Evolutionary conservation across 2,888 invertebrate genomes (phyloP).

Genomic region (Diaprepes abbreviatus): DNA sequence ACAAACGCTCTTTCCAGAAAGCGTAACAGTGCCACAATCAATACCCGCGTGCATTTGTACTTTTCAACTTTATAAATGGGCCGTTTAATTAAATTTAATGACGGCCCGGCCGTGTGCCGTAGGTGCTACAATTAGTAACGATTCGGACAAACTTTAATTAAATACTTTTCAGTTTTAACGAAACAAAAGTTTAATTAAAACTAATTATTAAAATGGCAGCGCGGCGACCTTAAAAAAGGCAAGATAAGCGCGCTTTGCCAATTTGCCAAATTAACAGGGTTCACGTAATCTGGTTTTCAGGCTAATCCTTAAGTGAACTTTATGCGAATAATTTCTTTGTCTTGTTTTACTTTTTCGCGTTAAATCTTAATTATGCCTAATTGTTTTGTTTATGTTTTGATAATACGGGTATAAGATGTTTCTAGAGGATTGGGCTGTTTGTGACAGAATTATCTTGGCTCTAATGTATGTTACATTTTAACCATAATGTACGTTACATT

Average conservation of each 20-base stretch:
- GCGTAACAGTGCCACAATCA: conserved; percentile 24
- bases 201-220: conserved; percentile 26
- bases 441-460: too few species aligned
- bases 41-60: conserved; percentile 34
- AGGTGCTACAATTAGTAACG: conserved; percentile 39
- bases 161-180: conserved; percentile 31
- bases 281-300: conserved; percentile 13
- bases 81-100: conserved; percentile 37
- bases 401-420: neutral
- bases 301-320: conserved; percentile 10
- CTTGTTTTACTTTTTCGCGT: neutral
- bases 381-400: conserved; percentile 3
- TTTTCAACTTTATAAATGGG: conserved; percentile 34
- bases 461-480: too few species aligned
- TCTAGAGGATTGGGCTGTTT: too few species aligned
- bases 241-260: conserved; percentile 7
- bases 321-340: conserved; percentile 10
- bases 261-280: conserved; percentile 22
- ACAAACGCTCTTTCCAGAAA: conserved; percentile 2
- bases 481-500: too few species aligned
- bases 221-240: conserved; percentile 1
- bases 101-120: conserved; percentile 1
- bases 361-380: conserved; percentile 15
- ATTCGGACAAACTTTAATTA: conserved; percentile 37
- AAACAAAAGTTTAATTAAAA: conserved; percentile 30